These are phyloP conservation scores for Galaxea fascicularis DNA, from an alignment of 92 coral and sea anemone species.

Conservation along the genomic window DNA sequence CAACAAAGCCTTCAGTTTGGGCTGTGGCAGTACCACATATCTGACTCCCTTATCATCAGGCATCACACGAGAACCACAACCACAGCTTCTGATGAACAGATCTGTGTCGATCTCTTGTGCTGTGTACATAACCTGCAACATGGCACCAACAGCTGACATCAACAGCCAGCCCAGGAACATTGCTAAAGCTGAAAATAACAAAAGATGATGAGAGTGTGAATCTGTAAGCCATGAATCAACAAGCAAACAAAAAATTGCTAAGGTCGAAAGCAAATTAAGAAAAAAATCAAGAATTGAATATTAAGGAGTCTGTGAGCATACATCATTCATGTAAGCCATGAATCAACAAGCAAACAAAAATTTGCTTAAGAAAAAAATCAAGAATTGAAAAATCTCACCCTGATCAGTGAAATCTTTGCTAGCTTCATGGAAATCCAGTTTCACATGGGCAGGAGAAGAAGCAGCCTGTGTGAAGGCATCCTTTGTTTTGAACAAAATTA, in stretches of 20 bases:
- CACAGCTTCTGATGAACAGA: conserved; percentile 73
- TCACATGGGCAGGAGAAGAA: conserved; percentile 57
- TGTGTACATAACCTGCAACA: conserved; percentile 87
- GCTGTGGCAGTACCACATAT: conserved; percentile 48
- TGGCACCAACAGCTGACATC: conserved; percentile 86
- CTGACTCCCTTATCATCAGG: conserved; percentile 38
- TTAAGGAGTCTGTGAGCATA: too few relatives aligned
- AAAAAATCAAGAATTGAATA: background rate
- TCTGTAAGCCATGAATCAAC: too few relatives aligned
- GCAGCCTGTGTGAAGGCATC: conserved; percentile 79
- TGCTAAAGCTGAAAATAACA: conserved; percentile 67
- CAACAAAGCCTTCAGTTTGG: conserved; percentile 28
- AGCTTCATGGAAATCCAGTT: conserved; percentile 63
- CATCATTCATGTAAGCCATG: too few relatives aligned
- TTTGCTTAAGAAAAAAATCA: too few relatives aligned
- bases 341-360: background rate
- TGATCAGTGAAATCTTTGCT: conserved; percentile 47
- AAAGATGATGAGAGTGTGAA: background rate
- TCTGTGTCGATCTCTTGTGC: conserved; percentile 73
- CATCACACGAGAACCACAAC: conserved; percentile 12
- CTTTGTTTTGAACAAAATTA: conserved; percentile 73
- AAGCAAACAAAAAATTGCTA: background rate
- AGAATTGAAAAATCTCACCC: conserved; percentile 21
- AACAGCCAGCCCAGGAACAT: conserved; percentile 92
- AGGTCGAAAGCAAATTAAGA: too few relatives aligned